Evolutionary conservation across 1,140 invertebrate genomes (phyloP).

Genomic region (Eciton burchellii): DNA sequence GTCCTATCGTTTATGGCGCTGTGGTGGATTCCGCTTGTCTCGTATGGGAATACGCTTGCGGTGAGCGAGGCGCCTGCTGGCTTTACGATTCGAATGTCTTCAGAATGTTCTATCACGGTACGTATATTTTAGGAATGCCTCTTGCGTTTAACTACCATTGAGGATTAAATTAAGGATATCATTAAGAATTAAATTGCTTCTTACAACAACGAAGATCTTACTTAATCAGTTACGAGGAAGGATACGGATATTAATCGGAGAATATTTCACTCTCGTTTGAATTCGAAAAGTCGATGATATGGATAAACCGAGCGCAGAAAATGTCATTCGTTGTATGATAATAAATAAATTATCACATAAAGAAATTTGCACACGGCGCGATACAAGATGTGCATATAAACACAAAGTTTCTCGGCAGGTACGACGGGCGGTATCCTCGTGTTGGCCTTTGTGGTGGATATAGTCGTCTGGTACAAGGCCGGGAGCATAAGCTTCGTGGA

Average conservation of each 20-base stretch:
- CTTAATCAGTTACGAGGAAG: no score
- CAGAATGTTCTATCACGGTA: constrained; percentile 94
- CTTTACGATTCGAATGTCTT: constrained; percentile 94
- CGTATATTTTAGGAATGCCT: constrained; percentile 61
- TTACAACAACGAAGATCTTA: no score
- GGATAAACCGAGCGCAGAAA: no score
- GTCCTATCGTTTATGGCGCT: constrained; percentile 96
- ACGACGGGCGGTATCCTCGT: constrained; percentile 93
- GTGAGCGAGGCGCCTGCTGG: constrained; percentile 92
- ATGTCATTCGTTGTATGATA: no score
- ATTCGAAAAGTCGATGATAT: no score
- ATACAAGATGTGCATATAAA: background rate
- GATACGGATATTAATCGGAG: no score
- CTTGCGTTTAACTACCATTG: no score
- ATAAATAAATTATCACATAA: background rate
- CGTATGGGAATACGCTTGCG: constrained; percentile 94
- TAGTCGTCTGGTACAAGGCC: constrained; percentile 93
- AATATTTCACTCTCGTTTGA: no score
- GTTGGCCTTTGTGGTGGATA: constrained; percentile 92
- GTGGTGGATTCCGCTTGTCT: constrained; percentile 96
- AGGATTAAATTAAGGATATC: no score
- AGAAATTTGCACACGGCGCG: background rate
- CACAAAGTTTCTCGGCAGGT: constrained; percentile 84
- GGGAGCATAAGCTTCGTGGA: constrained; percentile 90
- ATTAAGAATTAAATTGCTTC: no score